Conservation (phyloP, 2,113 vertebrate species). For the Larimichthys crocea region DNA sequence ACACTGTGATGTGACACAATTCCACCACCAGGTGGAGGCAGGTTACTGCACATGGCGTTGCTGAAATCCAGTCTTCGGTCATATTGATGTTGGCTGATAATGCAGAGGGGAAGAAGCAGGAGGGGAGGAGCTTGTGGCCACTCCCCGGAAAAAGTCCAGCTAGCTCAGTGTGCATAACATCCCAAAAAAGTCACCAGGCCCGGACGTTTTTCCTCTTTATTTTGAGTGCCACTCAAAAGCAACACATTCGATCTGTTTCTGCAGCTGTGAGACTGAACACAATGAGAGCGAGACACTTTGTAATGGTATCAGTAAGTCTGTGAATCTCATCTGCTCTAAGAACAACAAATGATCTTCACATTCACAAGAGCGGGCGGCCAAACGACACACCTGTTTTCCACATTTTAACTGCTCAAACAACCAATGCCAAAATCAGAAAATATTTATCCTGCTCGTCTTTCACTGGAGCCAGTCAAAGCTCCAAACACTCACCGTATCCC, state of each 20-base stretch:
- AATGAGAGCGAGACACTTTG: conserved; percentile 6
- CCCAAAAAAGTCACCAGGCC: conserved; percentile 67
- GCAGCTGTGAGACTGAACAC: conserved; percentile 42
- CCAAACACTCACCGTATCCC: conserved; percentile 93
- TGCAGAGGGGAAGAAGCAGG: conserved; percentile 32
- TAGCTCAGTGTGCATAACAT: conserved; percentile 63
- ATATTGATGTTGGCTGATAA: conserved; percentile 65
- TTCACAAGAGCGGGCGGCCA: conserved; percentile 10
- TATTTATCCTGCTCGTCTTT: conserved; percentile 2
- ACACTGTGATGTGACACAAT: not conserved
- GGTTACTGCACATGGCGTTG: not conserved
- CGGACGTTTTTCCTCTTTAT: conserved; percentile 33
- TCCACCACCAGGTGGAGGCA: conserved; percentile 68
- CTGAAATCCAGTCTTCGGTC: conserved; percentile 5
- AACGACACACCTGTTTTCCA: conserved; percentile 66
- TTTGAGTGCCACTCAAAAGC: conserved; percentile 55
- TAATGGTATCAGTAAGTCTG: conserved; percentile 40
- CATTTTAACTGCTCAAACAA: conserved; percentile 34
- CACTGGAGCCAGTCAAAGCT: not conserved
- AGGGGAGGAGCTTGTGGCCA: conserved; percentile 63
- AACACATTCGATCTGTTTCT: conserved; percentile 34
- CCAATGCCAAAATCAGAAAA: conserved; percentile 1
- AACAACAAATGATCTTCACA: conserved; percentile 35
- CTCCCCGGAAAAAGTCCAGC: conserved; percentile 62
- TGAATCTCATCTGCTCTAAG: conserved; percentile 42